Base-by-base conservation (phyloP, 2,888 invertebrate genomes). In the Abrostola triplasia region DNA sequence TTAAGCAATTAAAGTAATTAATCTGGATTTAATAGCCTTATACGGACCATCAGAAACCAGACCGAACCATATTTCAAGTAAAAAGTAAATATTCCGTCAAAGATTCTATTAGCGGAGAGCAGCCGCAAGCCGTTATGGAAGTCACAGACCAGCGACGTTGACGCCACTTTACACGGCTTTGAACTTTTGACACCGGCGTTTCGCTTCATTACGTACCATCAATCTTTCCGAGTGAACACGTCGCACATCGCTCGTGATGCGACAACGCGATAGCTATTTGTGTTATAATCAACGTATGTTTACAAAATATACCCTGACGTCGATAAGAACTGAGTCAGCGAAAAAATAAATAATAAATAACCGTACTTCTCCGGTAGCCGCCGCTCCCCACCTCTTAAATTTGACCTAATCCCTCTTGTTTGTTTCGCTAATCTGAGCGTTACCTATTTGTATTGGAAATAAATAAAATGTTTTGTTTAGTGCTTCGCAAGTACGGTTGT, bases 141-240 rank as follows among this genome's bases (percentile, higher is more conserved):
- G 37, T 71, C 75, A 67, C 60, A 60, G 55, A 42, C 51, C 73
- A 58, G 69, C 47, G 55, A 55, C 49, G 52, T 71, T 67, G 51
- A 41, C 59, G 57, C 72, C 76, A 77, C 79, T 84, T 82, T 78
- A 79, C 83, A 82, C 81, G 80, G 67, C 68, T 79, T 78, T 81
- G 83, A 84, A 84, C 84, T 80, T 78, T 73, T 85, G 84, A 85
- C 85, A 81, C 79, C 63, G 65, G 72, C 78, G 74, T 70, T 76
- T 77, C 78, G 79, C 76, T 79, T 84, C 86, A 86, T 86, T 86
- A 84, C 70, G 78, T 79, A 71, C 76, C 85, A 86, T 87, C 86
- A 86, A 87, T 87, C 87, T 84, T 81, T 70, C 67, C 64, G 54
- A 56, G 64, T 60, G 67, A 73, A 69, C 73, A 71, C 69, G 73